Evolutionary conservation across 2,113 vertebrate species (phyloP).

Genomic region (Ahaetulla prasina): DNA sequence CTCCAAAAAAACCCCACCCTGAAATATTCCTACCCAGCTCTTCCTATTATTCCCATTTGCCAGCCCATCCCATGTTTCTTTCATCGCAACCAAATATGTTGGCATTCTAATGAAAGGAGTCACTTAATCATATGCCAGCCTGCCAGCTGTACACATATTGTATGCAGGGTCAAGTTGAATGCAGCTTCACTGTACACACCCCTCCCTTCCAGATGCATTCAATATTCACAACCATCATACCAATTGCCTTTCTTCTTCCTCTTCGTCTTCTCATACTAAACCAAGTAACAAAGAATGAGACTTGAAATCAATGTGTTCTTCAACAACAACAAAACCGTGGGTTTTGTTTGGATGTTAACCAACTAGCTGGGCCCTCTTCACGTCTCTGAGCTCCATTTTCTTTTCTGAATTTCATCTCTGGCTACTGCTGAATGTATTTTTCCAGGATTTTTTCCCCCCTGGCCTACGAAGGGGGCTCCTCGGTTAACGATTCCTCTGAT

Average conservation of each 20-base stretch:
- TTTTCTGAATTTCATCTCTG: background rate
- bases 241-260: background rate
- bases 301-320: background rate
- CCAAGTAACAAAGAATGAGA: background rate
- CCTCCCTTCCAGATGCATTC: background rate
- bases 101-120: background rate
- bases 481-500: background rate
- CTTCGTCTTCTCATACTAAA: background rate
- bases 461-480: background rate
- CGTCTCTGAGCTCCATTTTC: too few species aligned
- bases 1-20: background rate
- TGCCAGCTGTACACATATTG: background rate
- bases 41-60: background rate
- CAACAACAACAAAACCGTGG: background rate
- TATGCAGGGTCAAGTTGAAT: background rate
- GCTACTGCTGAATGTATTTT: background rate
- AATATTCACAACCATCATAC: background rate
- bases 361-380: accelerated
- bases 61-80: background rate
- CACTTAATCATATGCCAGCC: background rate
- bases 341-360: too few species aligned
- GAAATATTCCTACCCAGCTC: background rate
- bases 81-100: background rate
- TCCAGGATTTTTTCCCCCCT: background rate
- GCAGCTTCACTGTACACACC: background rate